phyloP scores from a whole-genome alignment of 2,888 invertebrate species.

The Germaria angustata region DNA sequence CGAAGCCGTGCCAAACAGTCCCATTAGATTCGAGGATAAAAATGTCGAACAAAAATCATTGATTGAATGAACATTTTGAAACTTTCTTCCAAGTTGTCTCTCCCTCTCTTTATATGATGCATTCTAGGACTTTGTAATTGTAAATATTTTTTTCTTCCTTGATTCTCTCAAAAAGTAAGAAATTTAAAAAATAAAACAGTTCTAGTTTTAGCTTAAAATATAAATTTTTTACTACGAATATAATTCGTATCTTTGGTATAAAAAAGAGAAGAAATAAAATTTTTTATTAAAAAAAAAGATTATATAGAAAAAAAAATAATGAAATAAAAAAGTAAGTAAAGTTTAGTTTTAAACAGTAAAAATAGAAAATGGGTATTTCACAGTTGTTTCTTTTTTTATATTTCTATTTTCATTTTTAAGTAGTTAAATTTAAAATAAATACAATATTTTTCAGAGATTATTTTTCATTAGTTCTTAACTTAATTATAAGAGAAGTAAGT shows the following conservation, averaged over 20 bases:
- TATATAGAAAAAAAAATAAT: neutral
- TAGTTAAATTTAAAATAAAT: slow-evolving; percentile 54
- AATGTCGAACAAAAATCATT: no score
- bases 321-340: neutral
- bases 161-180: slow-evolving; percentile 31
- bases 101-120: no score
- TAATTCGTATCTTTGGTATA: slow-evolving; percentile 70
- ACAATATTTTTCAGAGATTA: slow-evolving; percentile 55
- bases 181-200: slow-evolving; percentile 60
- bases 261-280: slow-evolving; percentile 34
- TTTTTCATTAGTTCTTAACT: slow-evolving; percentile 26
- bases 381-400: slow-evolving; percentile 44
- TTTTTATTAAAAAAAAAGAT: neutral
- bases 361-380: slow-evolving; percentile 53
- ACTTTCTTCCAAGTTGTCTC: no score
- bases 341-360: slow-evolving; percentile 35
- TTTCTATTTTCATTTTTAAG: slow-evolving; percentile 41
- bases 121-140: no score
- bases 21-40: no score
- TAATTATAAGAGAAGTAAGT: slow-evolving; percentile 27
- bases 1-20: no score
- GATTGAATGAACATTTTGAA: no score
- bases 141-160: no score
- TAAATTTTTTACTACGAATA: slow-evolving; percentile 67
- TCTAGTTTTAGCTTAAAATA: slow-evolving; percentile 60